Evolutionary conservation across 2,888 invertebrate genomes (phyloP), one percentile per base, ranked within the genome.

Genomic region (Linyphia triangularis): DNA sequence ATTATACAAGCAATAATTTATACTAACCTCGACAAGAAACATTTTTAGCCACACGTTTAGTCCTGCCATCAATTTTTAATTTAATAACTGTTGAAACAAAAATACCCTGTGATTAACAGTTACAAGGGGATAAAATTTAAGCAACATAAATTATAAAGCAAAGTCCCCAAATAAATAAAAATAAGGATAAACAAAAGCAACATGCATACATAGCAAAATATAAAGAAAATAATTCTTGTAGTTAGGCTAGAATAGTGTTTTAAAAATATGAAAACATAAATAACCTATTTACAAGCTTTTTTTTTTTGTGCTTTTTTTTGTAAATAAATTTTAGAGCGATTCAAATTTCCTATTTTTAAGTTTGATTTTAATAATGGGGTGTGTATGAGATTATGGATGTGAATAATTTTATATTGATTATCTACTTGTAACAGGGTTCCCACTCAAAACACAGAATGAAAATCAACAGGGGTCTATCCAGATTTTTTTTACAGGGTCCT

Each of bases 11-110:
- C 13, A 28, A 65, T 13, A 65, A 65, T 65, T 65, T n/a, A 51
- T 70, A 70, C 70, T 70, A n/a, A 70, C 70, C 70, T 70, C 13
- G 22, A 5, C 43, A 13, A 43, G 28, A n/a, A 22, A n/a, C 22
- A 22, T 16, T 16, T 70, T 70, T 70, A 26, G 43, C 43, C 26
- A 24, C 19, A n/a, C 19, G 43, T 51, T 43, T 43, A 51, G 16
- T 26, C 43, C 28, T 70, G 40, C 70, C 70, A 6, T 26, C 26
- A 26, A 26, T 26, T 26, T 70, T 70, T 43, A 70, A 22, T 37
- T 67, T 40, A 22, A n/a, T 43, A 70, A 70, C n/a, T 26, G 43
- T 24, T 70, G 24, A 26, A n/a, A 70, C 19, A 70, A 24, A 70
- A 70, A 70, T 13, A 65, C 16, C 16, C n/a, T 19, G n/a, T 19